These are phyloP conservation scores for Sylvia atricapilla DNA, from an alignment of 2,113 vertebrate genomes.

Conservation along the genomic window DNA sequence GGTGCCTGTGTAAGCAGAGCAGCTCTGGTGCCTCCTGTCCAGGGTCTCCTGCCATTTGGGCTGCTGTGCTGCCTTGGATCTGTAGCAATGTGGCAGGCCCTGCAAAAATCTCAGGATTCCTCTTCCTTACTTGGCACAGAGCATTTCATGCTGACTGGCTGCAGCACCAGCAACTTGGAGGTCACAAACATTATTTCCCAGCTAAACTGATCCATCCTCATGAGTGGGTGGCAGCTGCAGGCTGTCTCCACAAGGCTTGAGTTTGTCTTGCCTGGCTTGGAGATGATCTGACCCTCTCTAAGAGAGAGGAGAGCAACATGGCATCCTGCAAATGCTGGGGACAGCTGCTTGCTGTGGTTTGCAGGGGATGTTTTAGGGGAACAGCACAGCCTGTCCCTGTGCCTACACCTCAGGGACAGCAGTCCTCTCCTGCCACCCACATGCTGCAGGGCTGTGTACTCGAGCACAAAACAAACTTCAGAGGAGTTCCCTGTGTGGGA, in stretches of 20 bases:
- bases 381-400: neutral
- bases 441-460: neutral
- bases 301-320: neutral
- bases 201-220: neutral
- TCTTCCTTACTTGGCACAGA: neutral
- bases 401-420: neutral
- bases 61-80: neutral
- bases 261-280: neutral
- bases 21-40: neutral
- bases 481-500: conserved; percentile 44
- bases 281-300: neutral
- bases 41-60: neutral
- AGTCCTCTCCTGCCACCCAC: neutral
- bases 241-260: neutral
- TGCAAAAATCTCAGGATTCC: neutral
- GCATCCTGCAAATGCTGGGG: neutral
- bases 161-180: neutral
- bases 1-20: neutral
- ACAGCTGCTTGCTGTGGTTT: neutral
- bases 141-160: neutral
- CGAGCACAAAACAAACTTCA: conserved; percentile 46
- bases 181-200: neutral
- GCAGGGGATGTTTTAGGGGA: neutral
- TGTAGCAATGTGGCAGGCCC: neutral
- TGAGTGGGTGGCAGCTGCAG: neutral